Percentiles rank a stretch among this genome's conserved stretches.
These are phyloP conservation scores for Leucophenga varia DNA, from an alignment of 1,140 invertebrate species.

Conservation along the genomic window DNA sequence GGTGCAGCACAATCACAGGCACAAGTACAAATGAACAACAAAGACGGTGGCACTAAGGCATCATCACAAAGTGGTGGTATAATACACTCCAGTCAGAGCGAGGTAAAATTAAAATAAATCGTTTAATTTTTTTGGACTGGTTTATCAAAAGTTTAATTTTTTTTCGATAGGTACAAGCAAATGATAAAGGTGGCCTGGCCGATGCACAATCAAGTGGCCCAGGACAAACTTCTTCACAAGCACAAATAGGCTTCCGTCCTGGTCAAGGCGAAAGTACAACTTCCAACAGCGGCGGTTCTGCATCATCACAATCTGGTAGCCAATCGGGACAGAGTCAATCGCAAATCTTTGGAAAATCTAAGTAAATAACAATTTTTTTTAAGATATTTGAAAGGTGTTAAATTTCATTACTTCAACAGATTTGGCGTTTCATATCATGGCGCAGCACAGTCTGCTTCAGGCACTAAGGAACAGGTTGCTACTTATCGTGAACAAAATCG, in stretches of 20 bases:
- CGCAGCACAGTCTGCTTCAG: constrained; percentile 77
- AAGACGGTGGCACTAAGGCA: constrained; percentile 71
- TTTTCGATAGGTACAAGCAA: constrained; percentile 72
- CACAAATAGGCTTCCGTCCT: constrained; percentile 81
- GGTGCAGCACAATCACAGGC: constrained; percentile 75
- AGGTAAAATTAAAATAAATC: constrained; percentile 28
- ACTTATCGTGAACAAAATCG: constrained; percentile 57
- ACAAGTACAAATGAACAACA: constrained; percentile 71
- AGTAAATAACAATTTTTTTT: constrained; percentile 21
- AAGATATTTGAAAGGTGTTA: neutral
- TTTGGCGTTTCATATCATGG: constrained; percentile 79
- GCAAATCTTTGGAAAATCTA: constrained; percentile 74
- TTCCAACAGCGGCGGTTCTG: constrained; percentile 72
- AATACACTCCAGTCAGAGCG: constrained; percentile 66
- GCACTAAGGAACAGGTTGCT: constrained; percentile 61
- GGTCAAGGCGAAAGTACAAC: constrained; percentile 62
- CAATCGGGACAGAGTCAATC: constrained; percentile 75
- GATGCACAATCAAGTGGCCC: constrained; percentile 81
- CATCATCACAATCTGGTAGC: constrained; percentile 73
- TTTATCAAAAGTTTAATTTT: neutral
- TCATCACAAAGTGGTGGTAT: constrained; percentile 73
- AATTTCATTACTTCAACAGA: constrained; percentile 21
- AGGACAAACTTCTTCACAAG: constrained; percentile 80
- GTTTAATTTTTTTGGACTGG: neutral
- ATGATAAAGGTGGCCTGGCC: constrained; percentile 75